Evolutionary conservation across 37 sponge, comb jelly and placozoan species (phyloP).

Genomic region (Tethya wilhelma): DNA sequence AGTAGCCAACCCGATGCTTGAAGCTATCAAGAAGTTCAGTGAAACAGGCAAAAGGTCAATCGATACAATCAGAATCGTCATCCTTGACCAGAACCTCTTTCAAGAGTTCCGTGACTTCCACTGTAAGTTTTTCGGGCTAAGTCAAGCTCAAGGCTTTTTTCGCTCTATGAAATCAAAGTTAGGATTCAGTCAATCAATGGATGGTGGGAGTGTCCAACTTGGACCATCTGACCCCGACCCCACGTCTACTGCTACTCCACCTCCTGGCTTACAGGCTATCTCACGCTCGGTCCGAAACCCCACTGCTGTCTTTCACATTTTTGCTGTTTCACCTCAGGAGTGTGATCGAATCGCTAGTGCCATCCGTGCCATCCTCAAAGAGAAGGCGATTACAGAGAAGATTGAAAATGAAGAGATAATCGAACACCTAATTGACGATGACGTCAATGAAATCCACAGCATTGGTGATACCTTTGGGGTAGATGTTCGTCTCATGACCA

Average conservation of each 20-base stretch:
- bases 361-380: neutral
- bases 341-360: constrained; percentile 4
- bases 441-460: neutral
- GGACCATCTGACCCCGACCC: neutral
- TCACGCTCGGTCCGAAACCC: neutral
- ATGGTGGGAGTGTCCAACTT: neutral
- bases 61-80: constrained; percentile 18
- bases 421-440: constrained; percentile 7
- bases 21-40: constrained; percentile 8
- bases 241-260: neutral
- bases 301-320: neutral
- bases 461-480: constrained; percentile 14
- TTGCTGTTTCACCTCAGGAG: neutral
- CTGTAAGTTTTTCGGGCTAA: constrained; percentile 16
- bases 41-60: constrained; percentile 7
- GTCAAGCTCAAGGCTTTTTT: neutral
- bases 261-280: neutral
- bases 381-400: constrained; percentile 3
- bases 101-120: constrained; percentile 18
- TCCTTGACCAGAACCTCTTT: constrained; percentile 9
- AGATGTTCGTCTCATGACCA: neutral
- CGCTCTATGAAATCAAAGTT: neutral
- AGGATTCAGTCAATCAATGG: neutral
- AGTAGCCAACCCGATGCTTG: constrained; percentile 26
- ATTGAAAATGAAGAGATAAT: constrained; percentile 3